A percentile compares a stretch with the other conserved stretches of the same genome.
Conservation (phyloP, 2,113 vertebrate species). For the Chloroceryle aenea region DNA sequence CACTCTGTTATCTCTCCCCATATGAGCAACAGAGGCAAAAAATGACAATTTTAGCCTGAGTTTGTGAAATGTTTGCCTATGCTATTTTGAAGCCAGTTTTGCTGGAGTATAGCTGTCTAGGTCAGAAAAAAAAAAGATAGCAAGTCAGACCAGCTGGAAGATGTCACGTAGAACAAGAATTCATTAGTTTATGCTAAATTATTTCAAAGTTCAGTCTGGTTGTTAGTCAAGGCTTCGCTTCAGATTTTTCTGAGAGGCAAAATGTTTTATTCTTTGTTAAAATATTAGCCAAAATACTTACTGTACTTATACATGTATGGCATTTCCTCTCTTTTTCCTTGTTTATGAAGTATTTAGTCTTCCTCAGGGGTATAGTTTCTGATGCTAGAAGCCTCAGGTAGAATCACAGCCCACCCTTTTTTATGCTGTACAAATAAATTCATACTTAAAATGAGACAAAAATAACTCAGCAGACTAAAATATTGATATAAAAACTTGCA, state of each 20-base stretch:
- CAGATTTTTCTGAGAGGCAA: background rate
- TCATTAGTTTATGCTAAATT: background rate
- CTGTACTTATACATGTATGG: background rate
- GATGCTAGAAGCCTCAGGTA: background rate
- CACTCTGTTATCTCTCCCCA: fast-evolving
- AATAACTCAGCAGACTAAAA: background rate
- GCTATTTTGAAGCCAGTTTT: background rate
- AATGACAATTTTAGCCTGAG: background rate
- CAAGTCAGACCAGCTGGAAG: background rate
- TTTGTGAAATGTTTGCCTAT: background rate
- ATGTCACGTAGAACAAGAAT: fast-evolving
- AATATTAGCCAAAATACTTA: constrained; percentile 7
- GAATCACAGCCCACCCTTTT: background rate
- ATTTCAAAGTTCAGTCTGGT: background rate
- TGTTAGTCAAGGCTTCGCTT: background rate
- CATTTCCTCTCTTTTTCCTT: background rate
- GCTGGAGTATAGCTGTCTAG: background rate
- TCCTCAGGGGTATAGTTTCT: background rate
- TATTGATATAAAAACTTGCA: background rate
- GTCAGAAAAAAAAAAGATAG: background rate
- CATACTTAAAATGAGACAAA: background rate
- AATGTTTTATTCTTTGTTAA: background rate
- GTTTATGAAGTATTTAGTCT: background rate
- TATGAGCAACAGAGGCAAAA: background rate
- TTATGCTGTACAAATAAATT: background rate